Evolutionary conservation across 2,888 invertebrate species (phyloP), one percentile per base, ranked within the genome.

Genomic region (Scaptomyza flava): DNA sequence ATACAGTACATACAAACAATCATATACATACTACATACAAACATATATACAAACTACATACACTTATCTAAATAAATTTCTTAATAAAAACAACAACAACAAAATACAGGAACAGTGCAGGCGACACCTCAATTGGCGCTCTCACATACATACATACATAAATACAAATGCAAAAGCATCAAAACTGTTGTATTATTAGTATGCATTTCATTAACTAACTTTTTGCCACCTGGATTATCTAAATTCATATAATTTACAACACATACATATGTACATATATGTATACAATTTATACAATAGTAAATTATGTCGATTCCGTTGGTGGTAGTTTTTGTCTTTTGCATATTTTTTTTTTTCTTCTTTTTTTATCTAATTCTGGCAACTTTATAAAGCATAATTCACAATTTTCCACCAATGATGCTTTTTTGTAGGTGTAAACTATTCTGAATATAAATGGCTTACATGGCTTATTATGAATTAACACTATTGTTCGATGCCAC

Each of bases 1-100:
- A 36, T 36, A 41, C 23, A 48, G 30, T 66, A 47, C 41, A 68
- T 51, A 56, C 52, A 48, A 50, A 23, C 33, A 51, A 43, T 45
- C 14, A 53, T 46, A 62, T 62, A 62, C 33, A 54, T 20, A 43
- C 43, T 41, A 42, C 41, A 69, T 52, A 56, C 47, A 50, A 38
- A 23, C 30, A 62, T 57, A 63, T 45, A 62, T 57, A 62, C 33
- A 54, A 41, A 36, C 6, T 42, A 60, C 41, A 47, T 42, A 46
- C 27, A 47, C 17, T 42, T 46, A 38, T 27, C 27, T 45, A n/a
- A 17, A 62, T 51, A 61, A 62, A n/a, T 45, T 38, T 36, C 31
- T n/a, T 45, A 36, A 38, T 33, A 43, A 17, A 41, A 30, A 54
- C 33, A 36, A 30, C 27, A 52, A 30, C 2, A 27, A 5, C 27